Evolutionary conservation across 2,113 vertebrate species (phyloP), one percentile per base, ranked within the genome.

Genomic region (Malaclemys terrapin): DNA sequence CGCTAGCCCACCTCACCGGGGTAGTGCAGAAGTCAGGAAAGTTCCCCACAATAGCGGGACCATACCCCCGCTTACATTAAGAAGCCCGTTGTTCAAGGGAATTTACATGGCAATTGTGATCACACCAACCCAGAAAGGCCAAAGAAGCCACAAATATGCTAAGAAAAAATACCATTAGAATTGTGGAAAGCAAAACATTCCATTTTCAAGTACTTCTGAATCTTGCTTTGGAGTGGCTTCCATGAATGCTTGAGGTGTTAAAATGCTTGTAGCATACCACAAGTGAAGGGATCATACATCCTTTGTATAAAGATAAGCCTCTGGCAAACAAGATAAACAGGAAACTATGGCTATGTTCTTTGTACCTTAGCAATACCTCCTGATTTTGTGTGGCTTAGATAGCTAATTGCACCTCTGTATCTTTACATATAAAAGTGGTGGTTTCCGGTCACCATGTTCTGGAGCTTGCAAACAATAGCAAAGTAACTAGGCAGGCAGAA

Each of bases 211-310:
- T 86, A 50, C 88, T 79, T 85, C 88, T 94, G 87, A 72, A 53
- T 84, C 5, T 42, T 84, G 91, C 94, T 94, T 86, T 93, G 87
- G 88, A 49, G 91, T 50, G 91, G 47, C 93, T 80, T 78, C 81
- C 86, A 10, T 72, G 35, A 72, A 38, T 88, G 49, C 91, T 95
- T 7, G 3, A 94, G 81, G 62, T 95, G 89, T 95, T 85, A 52
- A 90, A 91, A 92, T 91, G 3, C 89, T 92, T 95, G 93, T 85
- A 95, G 42, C 89, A 22, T 91, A 57, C 83, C 89, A 65, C 52
- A 57, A 89, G 89, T 27, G 87, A 85, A 38, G 89, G 25, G 90
- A 19, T 38, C 65, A 20, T 19, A 72, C n/a, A 38, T 20, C 17
- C 65, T 72, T 54, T 94, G 17, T 85, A 5, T 79, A 22, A 11